phyloP scores from a whole-genome alignment of 37 sponge, comb jelly and placozoan genomes.

The Oopsacas minuta region DNA sequence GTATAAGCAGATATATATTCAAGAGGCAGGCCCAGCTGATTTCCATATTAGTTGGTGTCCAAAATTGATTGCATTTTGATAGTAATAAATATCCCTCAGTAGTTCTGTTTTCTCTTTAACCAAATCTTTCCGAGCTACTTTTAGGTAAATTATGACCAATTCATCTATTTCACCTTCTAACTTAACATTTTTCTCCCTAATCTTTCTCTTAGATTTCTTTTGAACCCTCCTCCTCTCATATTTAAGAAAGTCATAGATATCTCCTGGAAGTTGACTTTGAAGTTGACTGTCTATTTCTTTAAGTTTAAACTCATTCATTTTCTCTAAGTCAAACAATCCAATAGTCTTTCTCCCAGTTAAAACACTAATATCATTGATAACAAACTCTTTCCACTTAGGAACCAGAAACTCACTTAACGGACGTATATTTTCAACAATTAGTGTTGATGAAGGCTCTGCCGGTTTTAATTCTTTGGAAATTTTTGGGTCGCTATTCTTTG shows the following conservation, averaged over 20 bases:
- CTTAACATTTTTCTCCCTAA: too few species aligned
- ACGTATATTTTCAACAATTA: background rate
- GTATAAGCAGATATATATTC: too few species aligned
- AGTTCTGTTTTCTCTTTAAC: too few species aligned
- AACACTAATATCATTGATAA: background rate
- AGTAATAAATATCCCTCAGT: too few species aligned
- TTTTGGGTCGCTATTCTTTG: too few species aligned
- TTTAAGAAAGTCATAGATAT: background rate
- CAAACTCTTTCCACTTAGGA: background rate
- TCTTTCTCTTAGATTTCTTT: background rate
- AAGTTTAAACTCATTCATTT: background rate
- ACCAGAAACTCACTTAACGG: background rate
- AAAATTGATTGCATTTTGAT: too few species aligned
- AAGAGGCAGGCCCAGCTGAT: too few species aligned
- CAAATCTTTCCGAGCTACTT: too few species aligned
- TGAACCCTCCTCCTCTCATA: background rate
- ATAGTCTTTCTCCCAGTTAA: background rate
- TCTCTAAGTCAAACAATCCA: background rate
- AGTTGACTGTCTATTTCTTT: background rate
- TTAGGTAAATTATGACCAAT: too few species aligned
- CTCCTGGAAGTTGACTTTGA: background rate
- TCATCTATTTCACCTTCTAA: too few species aligned
- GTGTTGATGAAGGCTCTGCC: background rate
- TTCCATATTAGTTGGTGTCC: too few species aligned
- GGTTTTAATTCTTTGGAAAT: background rate